Percentiles rank a stretch among this genome's conserved stretches.
Evolutionary conservation across 2,888 invertebrate species (phyloP).

Genomic region (Piscicola geometra): DNA sequence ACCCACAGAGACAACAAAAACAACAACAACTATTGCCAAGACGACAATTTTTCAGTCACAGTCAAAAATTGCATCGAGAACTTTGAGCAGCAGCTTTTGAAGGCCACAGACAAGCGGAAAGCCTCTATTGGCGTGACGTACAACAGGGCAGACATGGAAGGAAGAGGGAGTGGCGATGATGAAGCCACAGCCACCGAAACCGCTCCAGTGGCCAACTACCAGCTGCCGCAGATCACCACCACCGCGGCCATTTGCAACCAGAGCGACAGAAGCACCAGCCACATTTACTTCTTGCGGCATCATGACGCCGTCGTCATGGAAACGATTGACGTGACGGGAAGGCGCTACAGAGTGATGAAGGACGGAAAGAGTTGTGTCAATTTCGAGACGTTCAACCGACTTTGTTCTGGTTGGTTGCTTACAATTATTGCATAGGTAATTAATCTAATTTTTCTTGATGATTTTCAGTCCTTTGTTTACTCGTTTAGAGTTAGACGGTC

Average conservation of each 20-base stretch:
- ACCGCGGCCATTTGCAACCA: neutral
- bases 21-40: neutral
- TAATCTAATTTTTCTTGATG: neutral
- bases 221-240: neutral
- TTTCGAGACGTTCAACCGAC: slow-evolving; percentile 28
- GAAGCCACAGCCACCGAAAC: neutral
- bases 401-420: neutral
- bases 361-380: slow-evolving; percentile 51
- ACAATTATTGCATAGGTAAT: neutral
- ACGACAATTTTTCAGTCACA: neutral
- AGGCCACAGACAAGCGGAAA: neutral
- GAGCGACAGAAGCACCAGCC: neutral
- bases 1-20: neutral
- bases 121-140: neutral
- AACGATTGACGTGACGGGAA: slow-evolving; percentile 52
- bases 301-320: slow-evolving; percentile 51
- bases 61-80: neutral
- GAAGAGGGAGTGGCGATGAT: neutral
- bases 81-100: neutral
- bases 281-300: slow-evolving; percentile 50
- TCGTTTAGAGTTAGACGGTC: neutral
- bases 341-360: slow-evolving; percentile 51
- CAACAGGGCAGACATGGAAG: neutral
- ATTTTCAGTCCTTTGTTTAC: no score
- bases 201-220: no score